Conservation (phyloP, 2,113 vertebrate genomes). For the Podarcis raffonei region DNA sequence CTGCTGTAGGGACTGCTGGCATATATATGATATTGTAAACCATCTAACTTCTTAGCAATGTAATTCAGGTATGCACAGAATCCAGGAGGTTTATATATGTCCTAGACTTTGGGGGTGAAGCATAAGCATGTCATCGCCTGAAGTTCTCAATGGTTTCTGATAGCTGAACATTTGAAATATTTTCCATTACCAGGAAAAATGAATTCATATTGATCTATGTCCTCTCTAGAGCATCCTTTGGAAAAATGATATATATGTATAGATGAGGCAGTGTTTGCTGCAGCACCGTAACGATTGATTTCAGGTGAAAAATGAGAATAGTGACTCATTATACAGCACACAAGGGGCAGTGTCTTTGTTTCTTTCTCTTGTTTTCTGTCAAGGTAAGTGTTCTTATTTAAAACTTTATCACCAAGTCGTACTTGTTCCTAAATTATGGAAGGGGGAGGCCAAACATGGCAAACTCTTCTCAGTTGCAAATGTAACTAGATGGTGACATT, state of each 20-base stretch:
- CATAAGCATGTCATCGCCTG: conserved; percentile 25
- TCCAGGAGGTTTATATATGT: conserved; percentile 28
- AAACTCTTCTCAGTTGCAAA: background rate
- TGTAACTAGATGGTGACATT: background rate
- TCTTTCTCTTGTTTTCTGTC: conserved; percentile 48
- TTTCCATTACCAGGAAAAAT: conserved; percentile 73
- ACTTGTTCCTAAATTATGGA: conserved; percentile 33
- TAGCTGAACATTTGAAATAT: conserved; percentile 60
- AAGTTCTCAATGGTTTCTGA: conserved; percentile 50
- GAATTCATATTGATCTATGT: conserved; percentile 76
- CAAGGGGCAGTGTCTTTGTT: conserved; percentile 51
- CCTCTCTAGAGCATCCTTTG: conserved; percentile 74
- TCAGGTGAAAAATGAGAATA: conserved; percentile 69
- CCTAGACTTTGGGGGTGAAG: conserved; percentile 20
- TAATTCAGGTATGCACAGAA: conserved; percentile 40
- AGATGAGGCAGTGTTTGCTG: conserved; percentile 67
- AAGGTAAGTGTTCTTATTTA: conserved; percentile 63
- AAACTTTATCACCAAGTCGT: conserved; percentile 46
- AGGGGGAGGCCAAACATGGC: conserved; percentile 4
- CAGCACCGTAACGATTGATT: conserved; percentile 70
- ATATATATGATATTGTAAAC: conserved; percentile 1
- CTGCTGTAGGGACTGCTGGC: no score
- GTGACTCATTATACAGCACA: conserved; percentile 1
- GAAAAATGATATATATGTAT: conserved; percentile 70
- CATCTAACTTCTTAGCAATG: conserved; percentile 43